phyloP scores from a whole-genome alignment of 1,140 invertebrate species.

The Dendroctonus valens region DNA sequence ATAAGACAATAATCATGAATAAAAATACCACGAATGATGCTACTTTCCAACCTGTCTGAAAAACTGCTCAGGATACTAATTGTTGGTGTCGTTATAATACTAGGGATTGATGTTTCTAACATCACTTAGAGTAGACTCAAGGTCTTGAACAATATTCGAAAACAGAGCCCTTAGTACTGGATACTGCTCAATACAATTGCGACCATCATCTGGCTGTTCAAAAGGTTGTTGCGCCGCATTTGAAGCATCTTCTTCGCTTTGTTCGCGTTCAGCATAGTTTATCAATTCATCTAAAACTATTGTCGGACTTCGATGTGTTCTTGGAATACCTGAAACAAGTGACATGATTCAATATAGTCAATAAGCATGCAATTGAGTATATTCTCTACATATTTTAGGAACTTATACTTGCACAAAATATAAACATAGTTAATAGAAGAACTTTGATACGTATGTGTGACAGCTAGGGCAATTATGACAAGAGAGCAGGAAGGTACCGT shows the following conservation, averaged over 20 bases:
- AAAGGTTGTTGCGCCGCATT: constrained; percentile 7
- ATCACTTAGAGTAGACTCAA: constrained; percentile 46
- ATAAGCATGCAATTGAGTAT: no score
- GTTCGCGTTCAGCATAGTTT: constrained; percentile 46
- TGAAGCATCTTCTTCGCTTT: constrained; percentile 37
- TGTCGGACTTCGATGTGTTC: not conserved
- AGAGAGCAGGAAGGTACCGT: no score
- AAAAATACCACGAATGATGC: not conserved
- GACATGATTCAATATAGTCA: no score
- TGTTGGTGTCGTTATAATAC: constrained; percentile 39
- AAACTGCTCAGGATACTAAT: constrained; percentile 46
- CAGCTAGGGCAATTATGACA: no score
- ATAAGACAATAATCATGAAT: not conserved
- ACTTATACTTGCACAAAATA: no score
- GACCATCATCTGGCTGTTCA: constrained; percentile 37
- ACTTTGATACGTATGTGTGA: no score
- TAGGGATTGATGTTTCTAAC: constrained; percentile 40
- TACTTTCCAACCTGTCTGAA: constrained; percentile 36
- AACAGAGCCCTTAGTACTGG: constrained; percentile 39
- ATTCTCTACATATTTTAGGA: no score
- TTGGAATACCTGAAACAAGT: no score
- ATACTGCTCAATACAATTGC: constrained; percentile 36
- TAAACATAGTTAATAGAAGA: no score
- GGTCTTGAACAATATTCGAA: constrained; percentile 46
- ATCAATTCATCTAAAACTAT: constrained; percentile 46